These are phyloP conservation scores for Phymorhynchus buccinoides DNA, from an alignment of 1,140 invertebrate genomes.

Conservation along the genomic window DNA sequence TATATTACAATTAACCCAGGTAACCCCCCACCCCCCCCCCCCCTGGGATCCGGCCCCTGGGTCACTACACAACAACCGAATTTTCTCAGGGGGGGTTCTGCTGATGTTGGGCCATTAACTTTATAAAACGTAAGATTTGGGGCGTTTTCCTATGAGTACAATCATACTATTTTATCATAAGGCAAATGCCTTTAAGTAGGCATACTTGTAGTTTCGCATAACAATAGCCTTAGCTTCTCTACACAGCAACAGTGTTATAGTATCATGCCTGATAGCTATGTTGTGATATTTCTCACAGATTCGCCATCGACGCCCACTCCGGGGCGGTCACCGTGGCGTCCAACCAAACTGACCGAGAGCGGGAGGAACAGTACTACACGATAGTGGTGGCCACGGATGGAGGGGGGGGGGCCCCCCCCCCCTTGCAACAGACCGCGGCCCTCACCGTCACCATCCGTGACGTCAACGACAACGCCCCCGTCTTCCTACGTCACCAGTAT, in stretches of 20 bases:
- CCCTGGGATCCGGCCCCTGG: too few species aligned
- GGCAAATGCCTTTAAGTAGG: too few species aligned
- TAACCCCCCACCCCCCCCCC: too few species aligned
- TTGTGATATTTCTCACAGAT: not conserved
- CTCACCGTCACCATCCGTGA: conserved; percentile 42
- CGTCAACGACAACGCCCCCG: conserved; percentile 54
- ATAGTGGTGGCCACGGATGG: conserved; percentile 38
- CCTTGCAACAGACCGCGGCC: not conserved
- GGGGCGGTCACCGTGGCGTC: not conserved
- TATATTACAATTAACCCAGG: too few species aligned
- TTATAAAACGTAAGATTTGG: too few species aligned
- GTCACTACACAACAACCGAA: too few species aligned
- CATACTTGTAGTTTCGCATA: too few species aligned
- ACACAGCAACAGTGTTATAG: not conserved
- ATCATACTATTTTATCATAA: too few species aligned
- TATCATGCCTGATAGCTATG: not conserved
- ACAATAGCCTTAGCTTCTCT: too few species aligned
- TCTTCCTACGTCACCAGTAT: conserved; percentile 39
- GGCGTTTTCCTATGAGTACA: too few species aligned
- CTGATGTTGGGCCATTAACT: too few species aligned
- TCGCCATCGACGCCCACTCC: not conserved
- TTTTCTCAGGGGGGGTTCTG: too few species aligned
- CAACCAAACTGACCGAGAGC: conserved; percentile 35
- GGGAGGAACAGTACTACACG: conserved; percentile 6
- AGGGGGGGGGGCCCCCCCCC: not conserved